Conservation (phyloP, 2,888 invertebrate species). For the Drosophila kokeensis region DNA sequence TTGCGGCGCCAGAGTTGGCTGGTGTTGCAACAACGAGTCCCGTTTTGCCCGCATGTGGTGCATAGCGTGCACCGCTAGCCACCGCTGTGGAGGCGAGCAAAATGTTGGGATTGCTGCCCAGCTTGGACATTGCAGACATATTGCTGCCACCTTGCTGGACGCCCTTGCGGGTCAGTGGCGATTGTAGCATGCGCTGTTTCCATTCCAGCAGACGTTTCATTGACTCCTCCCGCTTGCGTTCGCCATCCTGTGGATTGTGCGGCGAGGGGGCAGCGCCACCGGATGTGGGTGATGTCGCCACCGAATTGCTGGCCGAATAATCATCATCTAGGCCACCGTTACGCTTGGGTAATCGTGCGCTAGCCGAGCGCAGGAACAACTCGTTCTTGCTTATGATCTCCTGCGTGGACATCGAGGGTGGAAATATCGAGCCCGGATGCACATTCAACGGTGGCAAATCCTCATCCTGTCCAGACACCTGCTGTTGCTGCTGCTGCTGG, state of each 20-base stretch:
- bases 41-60: slow-evolving; percentile 61
- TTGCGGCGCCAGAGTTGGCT: slow-evolving; percentile 12
- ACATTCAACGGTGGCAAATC: slow-evolving; percentile 72
- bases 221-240: slow-evolving; percentile 94
- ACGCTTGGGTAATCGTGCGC: slow-evolving; percentile 90
- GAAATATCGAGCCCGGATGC: slow-evolving; percentile 76
- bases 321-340: slow-evolving; percentile 85
- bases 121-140: slow-evolving; percentile 84
- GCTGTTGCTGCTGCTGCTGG: slow-evolving; percentile 73
- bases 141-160: slow-evolving; percentile 86
- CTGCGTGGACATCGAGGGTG: slow-evolving; percentile 81
- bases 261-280: slow-evolving; percentile 55
- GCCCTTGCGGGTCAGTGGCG: slow-evolving; percentile 93
- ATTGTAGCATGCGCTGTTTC: slow-evolving; percentile 97
- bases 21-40: slow-evolving; percentile 36
- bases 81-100: slow-evolving; percentile 79
- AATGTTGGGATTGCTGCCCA: slow-evolving; percentile 84
- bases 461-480: slow-evolving; percentile 66
- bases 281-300: slow-evolving; percentile 59
- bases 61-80: slow-evolving; percentile 79
- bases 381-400: slow-evolving; percentile 83
- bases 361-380: slow-evolving; percentile 92
- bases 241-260: slow-evolving; percentile 87
- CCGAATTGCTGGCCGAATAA: slow-evolving; percentile 71
- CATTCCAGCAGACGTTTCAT: slow-evolving; percentile 96